Base-by-base conservation (phyloP, 2,888 invertebrate genomes). In the Andrena trimmerana region DNA sequence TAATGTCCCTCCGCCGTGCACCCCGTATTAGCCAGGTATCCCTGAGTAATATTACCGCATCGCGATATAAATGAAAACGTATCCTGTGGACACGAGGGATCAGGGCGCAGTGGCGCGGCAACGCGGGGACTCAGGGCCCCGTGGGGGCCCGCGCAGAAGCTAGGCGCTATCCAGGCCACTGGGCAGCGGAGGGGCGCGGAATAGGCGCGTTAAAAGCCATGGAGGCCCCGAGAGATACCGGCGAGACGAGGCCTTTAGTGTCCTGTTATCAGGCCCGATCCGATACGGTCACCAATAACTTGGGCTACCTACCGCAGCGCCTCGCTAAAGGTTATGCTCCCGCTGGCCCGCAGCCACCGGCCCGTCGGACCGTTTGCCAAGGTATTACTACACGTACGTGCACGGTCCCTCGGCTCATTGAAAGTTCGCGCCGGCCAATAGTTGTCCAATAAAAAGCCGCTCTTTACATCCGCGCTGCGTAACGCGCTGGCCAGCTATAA, bases 281-380 rank as follows among this genome's bases (percentile, higher is more conserved):
- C 91, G 92, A 92, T 92, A 92, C 86, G 89, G 87, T 85, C 81
- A 85, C 88, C 90, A 89, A 90, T 92, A 90, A 90, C 89, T 84
- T 84, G 72, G 83, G 84, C 89, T 91, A 92, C 92, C 92, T 92
- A 92, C 92, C 92, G 92, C 92, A 92, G 92, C 88, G 92, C 63
- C 77, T 73, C 75, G 80, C 78, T 78, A 85, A 85, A 81, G 85
- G 85, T 88, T 88, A 86, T 88, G 80, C 85, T 77, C 78, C 54
- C 20, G 59, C 74, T 75, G 81, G 57, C 67, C 79, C 68, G 65
- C 80, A 78, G 89, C 89, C 90, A 88, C 90, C 90, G 88, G 69
- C 70, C 82, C 75, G 65, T 31, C 60, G 78, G 77, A 88, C 84
- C 89, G 88, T 90, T 82, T 88, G 89, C 84, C 81, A 83, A 85